phyloP scores from a whole-genome alignment of 2,797 vertebrate genomes.

The Hybognathus amarus region DNA sequence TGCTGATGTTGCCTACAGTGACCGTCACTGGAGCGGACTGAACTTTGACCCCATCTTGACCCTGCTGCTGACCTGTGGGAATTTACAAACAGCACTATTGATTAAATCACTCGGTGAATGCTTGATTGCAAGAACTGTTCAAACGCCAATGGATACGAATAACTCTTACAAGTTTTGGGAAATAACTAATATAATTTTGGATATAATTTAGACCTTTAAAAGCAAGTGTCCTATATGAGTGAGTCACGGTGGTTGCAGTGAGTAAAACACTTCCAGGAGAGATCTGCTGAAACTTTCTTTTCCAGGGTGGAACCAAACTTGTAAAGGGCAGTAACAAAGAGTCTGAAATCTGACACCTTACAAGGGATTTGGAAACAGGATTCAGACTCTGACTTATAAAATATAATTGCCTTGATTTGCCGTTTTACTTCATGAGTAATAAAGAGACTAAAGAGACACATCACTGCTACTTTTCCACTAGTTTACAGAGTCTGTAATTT shows the following conservation, averaged over 20 bases:
- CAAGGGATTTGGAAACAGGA: not conserved
- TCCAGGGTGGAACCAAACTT: not conserved
- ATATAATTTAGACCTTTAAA: not conserved
- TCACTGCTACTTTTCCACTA: not conserved
- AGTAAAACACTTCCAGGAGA: not conserved
- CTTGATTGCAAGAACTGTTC: not conserved
- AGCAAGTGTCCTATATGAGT: not conserved
- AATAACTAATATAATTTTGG: not conserved
- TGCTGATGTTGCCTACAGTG: constrained; percentile 90
- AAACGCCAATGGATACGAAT: not conserved
- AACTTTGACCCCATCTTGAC: constrained; percentile 92
- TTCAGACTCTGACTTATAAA: constrained; percentile 37
- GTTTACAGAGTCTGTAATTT: too few species aligned
- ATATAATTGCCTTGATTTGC: constrained; percentile 39
- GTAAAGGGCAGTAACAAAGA: constrained; percentile 20
- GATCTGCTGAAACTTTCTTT: not conserved
- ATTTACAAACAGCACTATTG: not conserved
- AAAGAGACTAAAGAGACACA: not conserved
- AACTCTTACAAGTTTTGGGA: not conserved
- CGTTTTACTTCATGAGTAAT: constrained; percentile 16
- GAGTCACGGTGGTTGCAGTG: not conserved
- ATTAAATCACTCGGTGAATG: not conserved
- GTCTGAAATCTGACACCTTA: constrained; percentile 47
- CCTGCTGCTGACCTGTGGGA: constrained; percentile 90
- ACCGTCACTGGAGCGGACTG: constrained; percentile 92